Conservation (phyloP, 2,113 vertebrate genomes). For the Blennius ocellaris region DNA sequence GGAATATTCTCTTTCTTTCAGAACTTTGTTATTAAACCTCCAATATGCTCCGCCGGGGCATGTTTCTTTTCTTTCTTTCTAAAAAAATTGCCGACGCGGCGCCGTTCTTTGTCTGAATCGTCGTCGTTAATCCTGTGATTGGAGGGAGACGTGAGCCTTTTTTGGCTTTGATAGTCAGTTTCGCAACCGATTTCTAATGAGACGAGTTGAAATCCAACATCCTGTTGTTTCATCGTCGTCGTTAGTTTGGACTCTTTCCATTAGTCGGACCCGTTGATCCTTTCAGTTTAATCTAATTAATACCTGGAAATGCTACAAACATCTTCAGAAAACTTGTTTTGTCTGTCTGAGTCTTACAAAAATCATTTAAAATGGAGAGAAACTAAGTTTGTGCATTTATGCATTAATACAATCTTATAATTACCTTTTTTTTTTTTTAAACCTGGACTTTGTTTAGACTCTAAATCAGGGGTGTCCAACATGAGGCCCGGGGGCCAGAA, state of each 20-base stretch:
- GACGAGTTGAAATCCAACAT: not conserved
- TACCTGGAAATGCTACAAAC: too few species aligned
- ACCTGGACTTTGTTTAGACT: too few species aligned
- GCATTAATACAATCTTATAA: too few species aligned
- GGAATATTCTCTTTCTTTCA: conserved; percentile 44
- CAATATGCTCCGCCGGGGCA: conserved; percentile 27
- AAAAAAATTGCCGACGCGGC: conserved; percentile 9
- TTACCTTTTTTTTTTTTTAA: too few species aligned
- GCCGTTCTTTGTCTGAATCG: conserved; percentile 17
- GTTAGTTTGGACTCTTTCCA: not conserved
- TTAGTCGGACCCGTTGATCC: too few species aligned
- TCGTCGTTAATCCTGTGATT: conserved; percentile 23
- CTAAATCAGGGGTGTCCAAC: too few species aligned
- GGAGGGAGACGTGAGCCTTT: not conserved
- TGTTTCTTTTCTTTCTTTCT: conserved; percentile 19
- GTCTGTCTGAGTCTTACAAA: too few species aligned
- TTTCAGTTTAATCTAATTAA: too few species aligned
- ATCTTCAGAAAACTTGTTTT: too few species aligned
- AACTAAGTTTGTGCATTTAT: too few species aligned
- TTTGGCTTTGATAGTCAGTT: conserved; percentile 12
- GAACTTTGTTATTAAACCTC: conserved; percentile 37
- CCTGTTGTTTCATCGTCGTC: not conserved
- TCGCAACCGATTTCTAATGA: conserved; percentile 1
- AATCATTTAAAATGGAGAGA: too few species aligned
- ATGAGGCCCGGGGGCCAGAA: too few species aligned